Evolutionary conservation across 2,888 invertebrate genomes (phyloP).

Genomic region (Stenchaetothrips biformis): DNA sequence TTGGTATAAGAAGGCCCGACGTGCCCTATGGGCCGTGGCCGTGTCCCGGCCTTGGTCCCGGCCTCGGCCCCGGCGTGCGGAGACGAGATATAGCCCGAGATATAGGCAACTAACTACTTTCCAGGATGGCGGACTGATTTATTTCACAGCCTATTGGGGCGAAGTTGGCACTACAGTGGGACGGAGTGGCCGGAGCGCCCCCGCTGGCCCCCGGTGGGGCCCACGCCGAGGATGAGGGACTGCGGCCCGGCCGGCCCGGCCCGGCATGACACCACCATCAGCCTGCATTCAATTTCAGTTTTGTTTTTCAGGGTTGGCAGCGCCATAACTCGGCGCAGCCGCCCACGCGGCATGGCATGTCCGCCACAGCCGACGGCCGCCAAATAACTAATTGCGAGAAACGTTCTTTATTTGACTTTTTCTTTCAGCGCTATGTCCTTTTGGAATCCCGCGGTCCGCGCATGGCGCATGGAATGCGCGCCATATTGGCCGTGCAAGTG

Average conservation of each 20-base stretch:
- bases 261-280: background rate
- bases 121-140: background rate
- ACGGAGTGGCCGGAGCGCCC: background rate
- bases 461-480: background rate
- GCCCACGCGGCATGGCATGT: background rate
- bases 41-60: background rate
- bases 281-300: background rate
- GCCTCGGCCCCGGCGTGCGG: background rate
- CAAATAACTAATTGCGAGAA: background rate
- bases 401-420: background rate
- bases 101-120: conserved; percentile 7
- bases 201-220: too few relatives aligned
- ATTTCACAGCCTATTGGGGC: conserved; percentile 10
- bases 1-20: too few relatives aligned
- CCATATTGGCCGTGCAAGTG: background rate
- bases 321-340: background rate
- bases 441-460: background rate
- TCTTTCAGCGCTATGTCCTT: background rate
- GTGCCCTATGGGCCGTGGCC: too few relatives aligned
- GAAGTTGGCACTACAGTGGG: background rate
- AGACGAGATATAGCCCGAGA: background rate
- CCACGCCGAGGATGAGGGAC: background rate
- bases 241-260: background rate
- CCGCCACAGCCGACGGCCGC: background rate
- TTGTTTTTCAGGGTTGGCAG: background rate